A percentile compares a stretch with the other conserved stretches of the same genome.
Evolutionary conservation across 2,113 vertebrate species (phyloP).

Genomic region (Talpa occidentalis): DNA sequence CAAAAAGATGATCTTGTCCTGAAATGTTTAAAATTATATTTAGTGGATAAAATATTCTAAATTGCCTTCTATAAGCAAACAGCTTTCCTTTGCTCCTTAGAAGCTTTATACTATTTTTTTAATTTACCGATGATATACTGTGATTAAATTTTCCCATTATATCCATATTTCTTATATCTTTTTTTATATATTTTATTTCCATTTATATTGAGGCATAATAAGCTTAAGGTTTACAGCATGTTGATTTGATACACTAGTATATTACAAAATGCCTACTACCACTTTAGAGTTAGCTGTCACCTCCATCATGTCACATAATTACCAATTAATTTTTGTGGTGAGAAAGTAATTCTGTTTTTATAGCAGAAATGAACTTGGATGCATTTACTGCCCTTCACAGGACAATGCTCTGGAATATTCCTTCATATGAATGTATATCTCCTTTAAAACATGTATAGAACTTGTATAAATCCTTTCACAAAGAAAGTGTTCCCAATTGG

Average conservation of each 20-base stretch:
- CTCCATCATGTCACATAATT: not conserved
- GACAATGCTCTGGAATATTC: constrained; percentile 77
- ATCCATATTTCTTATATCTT: constrained; percentile 74
- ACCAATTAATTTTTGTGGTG: not conserved
- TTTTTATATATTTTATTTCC: not conserved
- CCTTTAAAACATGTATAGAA: constrained; percentile 75
- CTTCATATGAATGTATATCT: constrained; percentile 75
- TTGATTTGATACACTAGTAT: not conserved
- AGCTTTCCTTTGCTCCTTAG: constrained; percentile 74
- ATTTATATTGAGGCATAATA: not conserved
- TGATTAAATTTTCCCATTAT: constrained; percentile 84
- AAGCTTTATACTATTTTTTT: constrained; percentile 80
- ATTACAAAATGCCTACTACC: not conserved
- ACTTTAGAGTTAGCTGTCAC: no score
- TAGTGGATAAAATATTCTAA: constrained; percentile 77
- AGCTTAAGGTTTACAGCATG: not conserved
- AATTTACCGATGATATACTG: constrained; percentile 78
- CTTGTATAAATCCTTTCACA: constrained; percentile 75
- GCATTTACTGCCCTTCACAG: constrained; percentile 82
- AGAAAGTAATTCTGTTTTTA: constrained; percentile 72
- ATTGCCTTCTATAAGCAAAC: constrained; percentile 79
- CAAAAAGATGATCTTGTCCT: constrained; percentile 66
- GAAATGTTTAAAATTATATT: constrained; percentile 51
- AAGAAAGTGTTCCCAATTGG: constrained; percentile 73
- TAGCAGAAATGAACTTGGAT: constrained; percentile 80